Conservation (phyloP, 2,113 vertebrate genomes). For the Penelope pileata region DNA sequence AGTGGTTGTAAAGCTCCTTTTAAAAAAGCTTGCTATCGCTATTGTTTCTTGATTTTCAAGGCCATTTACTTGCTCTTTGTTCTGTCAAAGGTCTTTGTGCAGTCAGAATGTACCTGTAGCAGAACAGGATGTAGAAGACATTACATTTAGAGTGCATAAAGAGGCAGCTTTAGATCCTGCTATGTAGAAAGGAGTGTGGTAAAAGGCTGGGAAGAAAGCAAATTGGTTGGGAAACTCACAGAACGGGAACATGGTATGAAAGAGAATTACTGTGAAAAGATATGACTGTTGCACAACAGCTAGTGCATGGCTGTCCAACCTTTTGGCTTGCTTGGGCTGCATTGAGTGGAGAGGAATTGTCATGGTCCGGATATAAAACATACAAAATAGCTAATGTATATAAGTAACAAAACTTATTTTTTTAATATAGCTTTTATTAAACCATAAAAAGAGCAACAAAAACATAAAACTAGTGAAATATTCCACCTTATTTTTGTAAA, state of each 20-base stretch:
- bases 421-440: no score
- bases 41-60: background rate
- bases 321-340: no score
- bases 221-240: background rate
- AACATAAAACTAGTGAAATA: no score
- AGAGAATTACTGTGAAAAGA: background rate
- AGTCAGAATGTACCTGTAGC: background rate
- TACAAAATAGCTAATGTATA: no score
- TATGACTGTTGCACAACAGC: background rate
- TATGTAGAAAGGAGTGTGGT: background rate
- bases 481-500: no score
- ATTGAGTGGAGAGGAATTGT: no score
- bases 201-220: background rate
- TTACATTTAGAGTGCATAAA: background rate
- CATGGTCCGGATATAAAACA: no score
- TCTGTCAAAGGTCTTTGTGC: background rate
- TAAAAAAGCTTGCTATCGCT: background rate
- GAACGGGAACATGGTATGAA: background rate
- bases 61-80: background rate
- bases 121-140: background rate
- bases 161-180: background rate
- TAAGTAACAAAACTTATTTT: no score
- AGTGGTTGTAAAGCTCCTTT: background rate
- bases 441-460: no score
- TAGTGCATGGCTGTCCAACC: no score